Conservation (phyloP, 2,113 vertebrate genomes). For the Xiphophorus hellerii region DNA sequence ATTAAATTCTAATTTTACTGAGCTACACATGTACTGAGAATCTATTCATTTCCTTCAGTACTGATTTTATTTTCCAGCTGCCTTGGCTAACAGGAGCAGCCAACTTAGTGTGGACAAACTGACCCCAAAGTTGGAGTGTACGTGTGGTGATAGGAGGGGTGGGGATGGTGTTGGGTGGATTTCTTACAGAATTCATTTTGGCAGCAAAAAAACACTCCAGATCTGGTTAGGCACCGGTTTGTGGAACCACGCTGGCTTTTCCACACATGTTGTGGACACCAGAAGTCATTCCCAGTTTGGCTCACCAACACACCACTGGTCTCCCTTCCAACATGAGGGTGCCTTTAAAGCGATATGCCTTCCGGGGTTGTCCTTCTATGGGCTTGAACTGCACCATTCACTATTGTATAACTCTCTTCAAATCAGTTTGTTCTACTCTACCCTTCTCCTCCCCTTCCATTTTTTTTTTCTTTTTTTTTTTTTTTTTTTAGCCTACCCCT, state of each 20-base stretch:
- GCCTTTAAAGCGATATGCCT: conserved; percentile 75
- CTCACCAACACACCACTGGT: conserved; percentile 66
- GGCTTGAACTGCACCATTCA: conserved; percentile 62
- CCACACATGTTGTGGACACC: conserved; percentile 62
- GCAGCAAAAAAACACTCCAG: conserved; percentile 68
- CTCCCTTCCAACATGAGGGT: conserved; percentile 57
- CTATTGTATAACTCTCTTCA: conserved; percentile 74
- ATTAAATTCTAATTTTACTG: neutral
- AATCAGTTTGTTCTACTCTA: conserved; percentile 62
- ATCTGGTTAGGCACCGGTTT: conserved; percentile 67
- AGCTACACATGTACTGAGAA: neutral
- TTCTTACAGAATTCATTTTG: conserved; percentile 64
- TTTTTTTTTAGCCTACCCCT: conserved; percentile 53
- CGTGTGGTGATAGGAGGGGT: neutral
- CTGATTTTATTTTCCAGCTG: neutral
- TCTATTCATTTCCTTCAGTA: neutral
- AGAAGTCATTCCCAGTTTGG: conserved; percentile 75
- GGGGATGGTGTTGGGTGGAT: conserved; percentile 31
- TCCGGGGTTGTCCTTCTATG: conserved; percentile 66
- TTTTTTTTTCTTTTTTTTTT: conserved; percentile 11
- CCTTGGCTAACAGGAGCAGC: neutral
- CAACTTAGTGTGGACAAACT: conserved; percentile 6
- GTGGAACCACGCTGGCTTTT: conserved; percentile 69
- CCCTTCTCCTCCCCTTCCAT: neutral
- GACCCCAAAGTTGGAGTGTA: neutral